A percentile compares a stretch with the other conserved stretches of the same genome.
phyloP scores from a whole-genome alignment of 2,797 vertebrate species.

The Cyclopterus lumpus region DNA sequence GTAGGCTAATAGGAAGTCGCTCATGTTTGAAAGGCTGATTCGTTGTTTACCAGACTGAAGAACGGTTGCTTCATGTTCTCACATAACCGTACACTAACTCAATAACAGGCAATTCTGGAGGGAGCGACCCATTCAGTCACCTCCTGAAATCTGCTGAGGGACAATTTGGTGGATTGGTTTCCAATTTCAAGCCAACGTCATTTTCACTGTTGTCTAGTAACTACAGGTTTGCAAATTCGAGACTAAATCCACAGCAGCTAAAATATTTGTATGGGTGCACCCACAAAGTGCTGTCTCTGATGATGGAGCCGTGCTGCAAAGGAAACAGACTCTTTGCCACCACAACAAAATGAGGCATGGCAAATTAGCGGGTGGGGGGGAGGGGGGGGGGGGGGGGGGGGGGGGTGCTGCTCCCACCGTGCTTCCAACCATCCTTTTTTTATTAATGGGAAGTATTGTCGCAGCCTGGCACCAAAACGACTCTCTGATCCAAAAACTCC shows the following conservation, averaged over 20 bases:
- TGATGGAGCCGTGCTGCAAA: conserved; percentile 45
- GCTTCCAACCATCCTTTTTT: conserved; percentile 70
- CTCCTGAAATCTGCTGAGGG: conserved; percentile 37
- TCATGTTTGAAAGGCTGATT: conserved; percentile 45
- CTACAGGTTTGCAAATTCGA: conserved; percentile 18
- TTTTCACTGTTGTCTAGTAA: conserved; percentile 36
- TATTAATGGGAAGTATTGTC: conserved; percentile 72
- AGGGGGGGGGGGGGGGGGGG: background rate
- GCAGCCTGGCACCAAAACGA: conserved; percentile 66
- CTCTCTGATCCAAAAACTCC: conserved; percentile 71
- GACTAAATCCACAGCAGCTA: conserved; percentile 33
- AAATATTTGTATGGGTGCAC: conserved; percentile 32
- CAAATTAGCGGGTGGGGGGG: background rate
- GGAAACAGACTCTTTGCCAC: conserved; percentile 44
- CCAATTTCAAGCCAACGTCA: conserved; percentile 38
- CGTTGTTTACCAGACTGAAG: conserved; percentile 44
- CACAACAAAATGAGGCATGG: conserved; percentile 46
- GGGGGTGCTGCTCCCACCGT: conserved; percentile 47
- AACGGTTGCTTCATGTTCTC: conserved; percentile 41
- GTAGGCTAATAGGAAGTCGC: conserved; percentile 63
- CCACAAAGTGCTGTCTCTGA: conserved; percentile 41
- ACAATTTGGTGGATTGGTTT: conserved; percentile 42
- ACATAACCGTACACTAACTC: conserved; percentile 58
- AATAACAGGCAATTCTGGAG: conserved; percentile 45
- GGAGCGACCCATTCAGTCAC: conserved; percentile 19